Percentiles rank a stretch among this genome's conserved stretches.
Evolutionary conservation across 2,797 vertebrate genomes (phyloP).

Genomic region (Cottoperca gobio): DNA sequence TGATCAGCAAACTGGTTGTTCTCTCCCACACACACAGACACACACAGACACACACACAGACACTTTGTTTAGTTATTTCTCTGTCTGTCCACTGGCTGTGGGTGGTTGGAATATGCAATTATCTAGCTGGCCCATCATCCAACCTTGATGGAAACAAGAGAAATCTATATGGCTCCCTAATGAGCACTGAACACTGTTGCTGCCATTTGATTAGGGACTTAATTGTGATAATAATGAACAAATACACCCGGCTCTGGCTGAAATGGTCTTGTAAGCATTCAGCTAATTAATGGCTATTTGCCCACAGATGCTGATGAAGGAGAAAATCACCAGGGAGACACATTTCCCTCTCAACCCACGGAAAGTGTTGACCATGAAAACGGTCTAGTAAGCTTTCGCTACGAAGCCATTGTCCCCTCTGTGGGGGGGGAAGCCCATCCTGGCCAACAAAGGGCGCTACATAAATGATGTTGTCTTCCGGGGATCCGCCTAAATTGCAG

Average conservation of each 20-base stretch:
- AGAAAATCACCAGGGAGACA: constrained; percentile 65
- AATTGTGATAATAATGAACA: constrained; percentile 84
- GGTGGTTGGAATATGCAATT: constrained; percentile 60
- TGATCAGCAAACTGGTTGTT: constrained; percentile 21
- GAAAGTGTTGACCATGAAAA: constrained; percentile 43
- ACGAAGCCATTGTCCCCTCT: constrained; percentile 13
- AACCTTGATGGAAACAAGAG: constrained; percentile 55
- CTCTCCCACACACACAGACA: constrained; percentile 25
- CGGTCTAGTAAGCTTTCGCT: constrained; percentile 37
- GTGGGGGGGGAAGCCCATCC: constrained; percentile 12
- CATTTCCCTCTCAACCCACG: constrained; percentile 41
- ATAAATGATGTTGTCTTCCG: constrained; percentile 48
- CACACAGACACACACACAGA: too few relatives aligned
- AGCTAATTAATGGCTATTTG: constrained; percentile 82
- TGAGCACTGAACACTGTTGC: constrained; percentile 65
- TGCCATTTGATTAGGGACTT: constrained; percentile 78
- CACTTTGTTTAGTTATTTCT: too few relatives aligned
- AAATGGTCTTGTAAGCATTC: constrained; percentile 67
- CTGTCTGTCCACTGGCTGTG: constrained; percentile 17
- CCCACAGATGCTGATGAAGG: constrained; percentile 66
- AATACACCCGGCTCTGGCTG: constrained; percentile 72
- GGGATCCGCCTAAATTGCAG: constrained; percentile 56
- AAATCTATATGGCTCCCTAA: constrained; percentile 74
- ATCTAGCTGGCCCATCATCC: constrained; percentile 60
- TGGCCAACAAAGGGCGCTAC: constrained; percentile 32